Evolutionary conservation across 1,140 invertebrate genomes (phyloP).

Genomic region (Thalassaphorura encarpata): DNA sequence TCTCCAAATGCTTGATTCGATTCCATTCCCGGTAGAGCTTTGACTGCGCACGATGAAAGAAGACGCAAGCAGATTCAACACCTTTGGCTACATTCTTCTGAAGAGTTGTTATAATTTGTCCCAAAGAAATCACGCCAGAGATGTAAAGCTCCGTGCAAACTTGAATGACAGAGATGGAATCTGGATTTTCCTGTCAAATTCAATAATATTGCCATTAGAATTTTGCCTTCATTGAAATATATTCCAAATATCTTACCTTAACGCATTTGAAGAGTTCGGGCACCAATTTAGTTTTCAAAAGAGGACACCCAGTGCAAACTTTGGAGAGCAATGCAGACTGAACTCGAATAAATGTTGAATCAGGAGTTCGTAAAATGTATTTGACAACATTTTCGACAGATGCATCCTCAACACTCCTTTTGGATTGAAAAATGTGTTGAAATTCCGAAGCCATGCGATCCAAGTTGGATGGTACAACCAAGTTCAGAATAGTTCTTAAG

Average conservation of each 20-base stretch:
- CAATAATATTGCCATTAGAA: background rate
- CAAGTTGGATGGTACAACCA: conserved; percentile 21
- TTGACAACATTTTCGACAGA: conserved; percentile 6
- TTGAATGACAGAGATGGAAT: conserved; percentile 7
- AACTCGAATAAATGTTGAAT: conserved; percentile 11
- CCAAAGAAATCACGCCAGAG: conserved; percentile 4
- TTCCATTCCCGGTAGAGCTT: too few species aligned
- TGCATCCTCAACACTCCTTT: background rate
- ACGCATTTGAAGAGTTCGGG: conserved; percentile 1
- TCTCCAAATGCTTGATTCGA: too few species aligned
- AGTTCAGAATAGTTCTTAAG: conserved; percentile 15
- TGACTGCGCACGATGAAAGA: conserved; percentile 11
- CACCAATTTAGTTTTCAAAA: conserved; percentile 11
- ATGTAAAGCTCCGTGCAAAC: conserved; percentile 19
- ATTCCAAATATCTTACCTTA: conserved; percentile 2
- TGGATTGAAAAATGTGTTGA: background rate
- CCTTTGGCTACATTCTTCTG: background rate
- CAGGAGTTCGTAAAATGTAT: conserved; percentile 12
- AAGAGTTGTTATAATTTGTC: conserved; percentile 1
- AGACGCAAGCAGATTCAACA: conserved; percentile 18
- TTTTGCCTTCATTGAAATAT: background rate
- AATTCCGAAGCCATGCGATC: conserved; percentile 7
- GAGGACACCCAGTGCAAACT: background rate
- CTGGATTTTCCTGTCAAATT: conserved; percentile 1
- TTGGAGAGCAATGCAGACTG: conserved; percentile 13